Base-by-base conservation (phyloP, 2,797 vertebrate genomes). In the Phrynocephalus guinanensis region DNA sequence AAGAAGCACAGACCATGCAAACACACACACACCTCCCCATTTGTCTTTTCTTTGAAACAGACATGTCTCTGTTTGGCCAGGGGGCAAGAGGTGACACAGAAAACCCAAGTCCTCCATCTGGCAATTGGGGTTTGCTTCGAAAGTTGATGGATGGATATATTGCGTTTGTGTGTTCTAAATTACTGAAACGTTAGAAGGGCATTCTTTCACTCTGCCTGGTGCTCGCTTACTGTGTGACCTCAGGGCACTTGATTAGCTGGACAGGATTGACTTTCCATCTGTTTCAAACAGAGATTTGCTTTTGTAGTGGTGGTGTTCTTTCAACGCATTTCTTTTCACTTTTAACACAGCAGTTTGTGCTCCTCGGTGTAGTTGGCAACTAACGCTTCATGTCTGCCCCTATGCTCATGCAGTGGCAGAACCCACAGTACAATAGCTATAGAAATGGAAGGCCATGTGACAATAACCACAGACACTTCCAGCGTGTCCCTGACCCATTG, bases 121-220 rank as follows among this genome's bases (percentile, higher is more conserved):
- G 52, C 9, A 56, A 11, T 56, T 9, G 52, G 52, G 52, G 52
- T 56, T 56, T 56, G 28, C 26, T 1, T 52, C 38, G 16, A 26
- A 81, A 82, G 44, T 33, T 81, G 70, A 16, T 84, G 56, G 71
- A 33, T 5, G 56, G 50, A 24, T 22, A 70, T 44, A 44, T 38
- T 38, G 86, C 88, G 91, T 81, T 91, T 81, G 44, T 5, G 79
- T 86, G 84, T 79, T 94, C 89, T 60, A 20, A 86, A 85, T 92
- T 76, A 86, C 86, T 86, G 81, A 90, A 89, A 87, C 70, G 1
- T 0, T 73, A 87, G 90, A 87, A 76, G 5, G 1, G 48, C 83
- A 88, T 87, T 93, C 75, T 72, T 1, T 80, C 92, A 92, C 91
- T 87, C 28, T 81, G 15, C 56, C 30, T 68, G 26, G 78, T 67